phyloP scores from a whole-genome alignment of 2,888 invertebrate species.

The Cephus sareptanus region DNA sequence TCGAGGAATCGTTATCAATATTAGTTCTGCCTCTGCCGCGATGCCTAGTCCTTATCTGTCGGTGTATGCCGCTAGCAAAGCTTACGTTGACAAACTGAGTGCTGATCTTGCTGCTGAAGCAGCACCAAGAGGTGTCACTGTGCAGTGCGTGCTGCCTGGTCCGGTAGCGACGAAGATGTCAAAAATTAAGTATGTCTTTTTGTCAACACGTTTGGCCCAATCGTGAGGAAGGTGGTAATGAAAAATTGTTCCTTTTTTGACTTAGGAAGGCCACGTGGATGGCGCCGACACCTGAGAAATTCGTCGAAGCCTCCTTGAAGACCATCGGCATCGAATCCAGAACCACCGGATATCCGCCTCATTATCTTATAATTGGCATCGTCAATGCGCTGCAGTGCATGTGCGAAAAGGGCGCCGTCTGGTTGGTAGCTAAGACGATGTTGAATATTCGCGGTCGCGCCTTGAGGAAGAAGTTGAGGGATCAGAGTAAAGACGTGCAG shows the following conservation, averaged over 20 bases:
- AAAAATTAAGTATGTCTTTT: constrained; percentile 70
- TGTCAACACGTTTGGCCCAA: background rate
- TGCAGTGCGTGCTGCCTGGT: constrained; percentile 88
- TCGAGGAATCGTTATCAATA: constrained; percentile 88
- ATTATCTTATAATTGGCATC: constrained; percentile 70
- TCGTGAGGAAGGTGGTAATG: background rate
- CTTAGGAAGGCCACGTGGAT: constrained; percentile 72
- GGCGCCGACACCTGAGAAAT: constrained; percentile 80
- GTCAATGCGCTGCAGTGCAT: constrained; percentile 67
- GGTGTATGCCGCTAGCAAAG: constrained; percentile 91
- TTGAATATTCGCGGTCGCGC: constrained; percentile 73
- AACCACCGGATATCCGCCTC: constrained; percentile 83
- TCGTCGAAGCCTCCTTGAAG: constrained; percentile 77
- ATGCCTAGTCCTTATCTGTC: constrained; percentile 86
- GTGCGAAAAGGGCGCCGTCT: constrained; percentile 71
- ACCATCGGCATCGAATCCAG: constrained; percentile 77
- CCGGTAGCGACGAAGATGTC: constrained; percentile 94
- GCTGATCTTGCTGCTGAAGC: constrained; percentile 83
- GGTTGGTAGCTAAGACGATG: constrained; percentile 75
- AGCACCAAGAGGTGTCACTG: constrained; percentile 75
- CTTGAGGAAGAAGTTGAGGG: constrained; percentile 66
- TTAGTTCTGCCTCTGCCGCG: constrained; percentile 85
- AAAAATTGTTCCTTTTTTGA: background rate
- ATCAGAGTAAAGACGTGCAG: constrained; percentile 7
- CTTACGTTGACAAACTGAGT: constrained; percentile 85